Percentiles rank a stretch among this genome's conserved stretches.
phyloP scores from a whole-genome alignment of 2,888 invertebrate species.

The Nymphalis c-album region DNA sequence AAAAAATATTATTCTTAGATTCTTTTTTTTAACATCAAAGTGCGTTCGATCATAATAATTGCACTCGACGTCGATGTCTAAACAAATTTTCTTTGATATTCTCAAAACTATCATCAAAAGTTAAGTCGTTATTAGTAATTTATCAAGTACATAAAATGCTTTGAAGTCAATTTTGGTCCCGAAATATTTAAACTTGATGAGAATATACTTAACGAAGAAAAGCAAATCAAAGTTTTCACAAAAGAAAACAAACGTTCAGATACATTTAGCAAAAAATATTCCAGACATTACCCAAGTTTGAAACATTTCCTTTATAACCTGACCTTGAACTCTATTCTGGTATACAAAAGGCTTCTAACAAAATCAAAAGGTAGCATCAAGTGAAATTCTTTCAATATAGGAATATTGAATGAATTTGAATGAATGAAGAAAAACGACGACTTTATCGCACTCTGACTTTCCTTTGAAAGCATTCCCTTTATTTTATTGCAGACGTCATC shows the following conservation, averaged over 20 bases:
- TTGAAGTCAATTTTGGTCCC: neutral
- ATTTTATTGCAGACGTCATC: conserved; percentile 61
- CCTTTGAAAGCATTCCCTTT: conserved; percentile 42
- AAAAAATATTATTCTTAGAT: neutral
- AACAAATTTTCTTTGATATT: conserved; percentile 27
- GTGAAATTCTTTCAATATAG: conserved; percentile 38
- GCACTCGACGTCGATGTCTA: conserved; percentile 39
- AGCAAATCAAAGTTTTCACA: neutral
- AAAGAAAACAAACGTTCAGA: neutral
- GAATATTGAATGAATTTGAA: neutral
- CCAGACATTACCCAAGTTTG: conserved; percentile 9
- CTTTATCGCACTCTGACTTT: conserved; percentile 41
- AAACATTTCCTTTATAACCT: conserved; percentile 21
- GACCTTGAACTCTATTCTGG: conserved; percentile 36
- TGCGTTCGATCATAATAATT: conserved; percentile 55
- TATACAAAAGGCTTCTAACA: conserved; percentile 29
- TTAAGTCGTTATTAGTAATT: neutral
- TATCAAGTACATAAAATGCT: neutral
- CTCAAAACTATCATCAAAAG: neutral
- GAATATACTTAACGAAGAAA: neutral
- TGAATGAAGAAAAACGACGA: conserved; percentile 24
- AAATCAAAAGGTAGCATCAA: conserved; percentile 32
- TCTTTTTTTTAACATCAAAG: conserved; percentile 49
- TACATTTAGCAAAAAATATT: neutral
- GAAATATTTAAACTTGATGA: neutral